These are phyloP conservation scores for Metopolophium dirhodum DNA, from an alignment of 1,140 invertebrate genomes.

Conservation along the genomic window DNA sequence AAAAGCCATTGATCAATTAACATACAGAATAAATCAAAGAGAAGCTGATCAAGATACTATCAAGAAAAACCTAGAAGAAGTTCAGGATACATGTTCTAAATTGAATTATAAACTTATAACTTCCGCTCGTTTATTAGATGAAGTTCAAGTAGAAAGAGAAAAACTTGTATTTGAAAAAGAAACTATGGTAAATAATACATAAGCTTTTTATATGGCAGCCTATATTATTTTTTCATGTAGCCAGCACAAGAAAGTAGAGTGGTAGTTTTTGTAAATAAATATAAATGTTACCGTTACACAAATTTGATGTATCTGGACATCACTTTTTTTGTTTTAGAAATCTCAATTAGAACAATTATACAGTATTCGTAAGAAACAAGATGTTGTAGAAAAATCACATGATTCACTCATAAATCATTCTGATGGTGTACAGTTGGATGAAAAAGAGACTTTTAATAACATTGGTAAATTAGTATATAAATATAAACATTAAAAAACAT, in stretches of 20 bases:
- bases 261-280: background rate
- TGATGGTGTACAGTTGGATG: background rate
- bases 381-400: background rate
- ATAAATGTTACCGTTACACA: background rate
- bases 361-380: background rate
- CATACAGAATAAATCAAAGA: constrained; percentile 11
- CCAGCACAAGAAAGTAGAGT: background rate
- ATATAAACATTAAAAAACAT: too few relatives aligned
- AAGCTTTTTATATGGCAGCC: background rate
- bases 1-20: constrained; percentile 30
- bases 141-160: constrained; percentile 34
- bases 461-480: constrained; percentile 39
- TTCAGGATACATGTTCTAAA: constrained; percentile 30
- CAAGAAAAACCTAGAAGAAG: background rate
- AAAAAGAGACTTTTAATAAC: constrained; percentile 13
- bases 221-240: background rate
- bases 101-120: constrained; percentile 42
- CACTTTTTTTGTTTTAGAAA: constrained; percentile 18
- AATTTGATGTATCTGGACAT: background rate
- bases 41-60: constrained; percentile 32
- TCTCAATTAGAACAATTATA: constrained; percentile 31
- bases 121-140: constrained; percentile 44
- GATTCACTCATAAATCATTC: background rate
- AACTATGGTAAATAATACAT: constrained; percentile 14
- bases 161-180: constrained; percentile 39